A percentile compares a stretch with the other conserved stretches of the same genome.
Evolutionary conservation across 2,888 invertebrate genomes (phyloP).

Genomic region (Apamea anceps): DNA sequence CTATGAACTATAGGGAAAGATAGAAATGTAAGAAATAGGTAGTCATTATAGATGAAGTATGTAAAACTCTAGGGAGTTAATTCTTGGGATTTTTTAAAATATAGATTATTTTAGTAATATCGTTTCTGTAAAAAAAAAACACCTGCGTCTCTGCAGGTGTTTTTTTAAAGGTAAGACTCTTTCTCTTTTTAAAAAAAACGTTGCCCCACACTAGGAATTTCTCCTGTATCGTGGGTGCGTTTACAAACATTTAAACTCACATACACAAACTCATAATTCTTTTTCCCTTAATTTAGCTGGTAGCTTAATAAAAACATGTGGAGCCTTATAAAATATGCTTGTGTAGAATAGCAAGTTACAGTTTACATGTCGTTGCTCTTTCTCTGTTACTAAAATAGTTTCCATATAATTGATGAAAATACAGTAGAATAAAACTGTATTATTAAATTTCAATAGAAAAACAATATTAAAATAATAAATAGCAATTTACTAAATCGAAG

Average conservation of each 20-base stretch:
- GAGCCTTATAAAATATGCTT: neutral
- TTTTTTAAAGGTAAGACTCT: neutral
- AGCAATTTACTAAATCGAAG: constrained; percentile 2
- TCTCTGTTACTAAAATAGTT: neutral
- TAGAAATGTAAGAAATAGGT: neutral
- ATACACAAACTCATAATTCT: neutral
- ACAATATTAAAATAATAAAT: neutral
- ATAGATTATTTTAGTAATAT: too few species aligned
- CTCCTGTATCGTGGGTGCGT: too few species aligned
- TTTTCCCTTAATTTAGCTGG: neutral
- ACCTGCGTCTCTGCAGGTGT: too few species aligned
- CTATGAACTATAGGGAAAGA: neutral
- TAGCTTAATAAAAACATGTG: neutral
- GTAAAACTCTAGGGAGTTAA: neutral
- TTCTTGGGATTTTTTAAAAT: neutral
- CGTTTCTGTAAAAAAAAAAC: neutral
- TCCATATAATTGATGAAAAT: neutral
- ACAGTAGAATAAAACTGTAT: neutral
- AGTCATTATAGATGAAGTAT: neutral
- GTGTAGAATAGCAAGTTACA: neutral
- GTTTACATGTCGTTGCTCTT: neutral
- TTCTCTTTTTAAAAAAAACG: too few species aligned
- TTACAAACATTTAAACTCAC: too few species aligned
- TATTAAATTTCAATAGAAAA: neutral
- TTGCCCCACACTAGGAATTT: too few species aligned